These are phyloP conservation scores for Caenorhabditis sulstoni DNA, from an alignment of 2,888 invertebrate species.

Conservation along the genomic window DNA sequence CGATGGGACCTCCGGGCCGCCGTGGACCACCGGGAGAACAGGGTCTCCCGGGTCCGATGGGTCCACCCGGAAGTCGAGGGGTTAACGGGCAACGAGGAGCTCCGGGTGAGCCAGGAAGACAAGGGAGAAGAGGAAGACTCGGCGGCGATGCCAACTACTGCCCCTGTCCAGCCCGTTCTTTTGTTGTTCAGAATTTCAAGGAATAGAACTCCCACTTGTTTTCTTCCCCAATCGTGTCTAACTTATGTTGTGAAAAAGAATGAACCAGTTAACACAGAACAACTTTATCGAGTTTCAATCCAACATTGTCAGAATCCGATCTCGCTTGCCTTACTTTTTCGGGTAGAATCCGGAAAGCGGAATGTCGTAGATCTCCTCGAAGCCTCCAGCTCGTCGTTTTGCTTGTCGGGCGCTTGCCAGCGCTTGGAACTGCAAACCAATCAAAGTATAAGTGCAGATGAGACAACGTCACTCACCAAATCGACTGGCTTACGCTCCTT, in stretches of 20 bases:
- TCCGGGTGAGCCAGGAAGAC: slow-evolving; percentile 54
- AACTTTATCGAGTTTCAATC: slow-evolving; percentile 8
- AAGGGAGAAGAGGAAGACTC: slow-evolving; percentile 53
- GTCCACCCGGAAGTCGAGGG: slow-evolving; percentile 57
- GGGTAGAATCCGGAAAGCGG: slow-evolving; percentile 21
- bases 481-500: slow-evolving; percentile 58
- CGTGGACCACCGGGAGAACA: slow-evolving; percentile 52
- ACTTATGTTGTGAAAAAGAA: too few relatives aligned
- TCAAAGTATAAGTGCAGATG: background rate
- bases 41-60: slow-evolving; percentile 59
- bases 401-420: slow-evolving; percentile 44
- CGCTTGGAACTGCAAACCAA: slow-evolving; percentile 43
- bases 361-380: slow-evolving; percentile 43
- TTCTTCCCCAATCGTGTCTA: too few relatives aligned
- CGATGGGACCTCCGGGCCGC: slow-evolving; percentile 37
- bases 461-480: slow-evolving; percentile 33
- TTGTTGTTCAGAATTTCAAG: slow-evolving; percentile 29
- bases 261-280: slow-evolving; percentile 21
- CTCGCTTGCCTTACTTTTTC: slow-evolving; percentile 14
- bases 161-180: slow-evolving; percentile 46
- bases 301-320: background rate
- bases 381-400: slow-evolving; percentile 51
- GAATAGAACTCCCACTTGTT: too few relatives aligned
- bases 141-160: slow-evolving; percentile 53
- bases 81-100: slow-evolving; percentile 50